Evolutionary conservation across 2,113 vertebrate genomes (phyloP).

Genomic region (Lanius collurio): DNA sequence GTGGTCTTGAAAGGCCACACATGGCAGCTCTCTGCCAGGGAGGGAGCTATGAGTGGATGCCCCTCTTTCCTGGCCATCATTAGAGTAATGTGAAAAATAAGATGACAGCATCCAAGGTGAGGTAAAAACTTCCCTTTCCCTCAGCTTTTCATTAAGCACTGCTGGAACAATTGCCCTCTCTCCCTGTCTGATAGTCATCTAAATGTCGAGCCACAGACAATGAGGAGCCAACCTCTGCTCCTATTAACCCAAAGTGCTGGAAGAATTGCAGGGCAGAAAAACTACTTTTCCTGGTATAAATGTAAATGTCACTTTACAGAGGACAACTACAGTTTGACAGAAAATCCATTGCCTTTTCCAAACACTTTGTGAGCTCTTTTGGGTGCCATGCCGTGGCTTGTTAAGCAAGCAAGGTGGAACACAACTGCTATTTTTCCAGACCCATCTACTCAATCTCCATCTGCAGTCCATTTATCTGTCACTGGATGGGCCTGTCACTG

Average conservation of each 20-base stretch:
- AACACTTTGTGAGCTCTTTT: not conserved
- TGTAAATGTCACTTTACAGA: not conserved
- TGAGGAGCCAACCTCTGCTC: not conserved
- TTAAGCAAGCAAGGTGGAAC: not conserved
- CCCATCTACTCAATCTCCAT: not conserved
- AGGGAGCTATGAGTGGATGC: not conserved
- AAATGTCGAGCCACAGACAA: slow-evolving; percentile 15
- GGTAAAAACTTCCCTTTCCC: not conserved
- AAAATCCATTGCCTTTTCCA: not conserved
- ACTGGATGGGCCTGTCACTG: not conserved
- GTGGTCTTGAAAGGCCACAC: not conserved
- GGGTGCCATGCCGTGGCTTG: not conserved
- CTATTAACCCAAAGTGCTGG: slow-evolving; percentile 19
- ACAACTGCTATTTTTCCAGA: not conserved
- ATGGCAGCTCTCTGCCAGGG: not conserved
- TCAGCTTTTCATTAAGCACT: slow-evolving; percentile 11
- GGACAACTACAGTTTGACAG: not conserved
- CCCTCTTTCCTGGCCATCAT: not conserved
- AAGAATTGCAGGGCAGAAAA: not conserved
- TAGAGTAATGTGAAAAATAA: not conserved
- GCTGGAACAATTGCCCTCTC: not conserved
- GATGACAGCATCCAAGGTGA: not conserved
- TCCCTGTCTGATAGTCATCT: not conserved
- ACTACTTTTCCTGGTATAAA: slow-evolving; percentile 11
- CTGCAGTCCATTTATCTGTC: not conserved